Evolutionary conservation across 1,140 invertebrate genomes (phyloP), one percentile per base, ranked within the genome.

Genomic region (Achatina immaculata): DNA sequence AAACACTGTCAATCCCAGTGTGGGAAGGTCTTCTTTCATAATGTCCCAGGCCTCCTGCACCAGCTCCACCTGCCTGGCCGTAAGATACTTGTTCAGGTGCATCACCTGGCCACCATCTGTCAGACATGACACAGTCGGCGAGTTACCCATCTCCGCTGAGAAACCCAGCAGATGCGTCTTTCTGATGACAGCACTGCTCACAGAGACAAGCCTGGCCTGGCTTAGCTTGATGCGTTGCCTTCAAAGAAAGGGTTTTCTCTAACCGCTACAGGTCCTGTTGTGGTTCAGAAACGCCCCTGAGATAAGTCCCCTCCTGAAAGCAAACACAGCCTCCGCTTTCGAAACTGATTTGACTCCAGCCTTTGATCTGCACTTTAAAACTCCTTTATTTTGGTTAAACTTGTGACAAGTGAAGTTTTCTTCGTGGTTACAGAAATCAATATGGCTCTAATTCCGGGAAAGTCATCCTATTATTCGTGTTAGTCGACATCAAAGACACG

Each of bases 21-120:
- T 31, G 19, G 72, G 79, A 42, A 87, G 71, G 43, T 87, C 86
- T 62, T 84, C 82, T 62, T 85, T 87, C 75, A 87, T 86, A 48
- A 86, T 66, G 66, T 87, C 83, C 85, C 85, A 86, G 0, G 85
- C 83, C 48, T 86, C 84, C 78, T 87, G 85, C 28, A 87, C 84
- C 43, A 84, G 73, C 9, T 86, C 81, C 38, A 87, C 81, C 73
- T 87, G 86, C 38, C 82, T 78, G 42, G 81, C 74, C 14, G 81
- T 85, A 72, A 87, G 75, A 75, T 87, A 87, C 42, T 83, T 84
- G 66, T 82, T 82, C 24, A 87, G 80, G 66, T 78, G 77, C 48
- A 73, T 65, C 9, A 83, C 78, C 69, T 83, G 78, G 6, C 82
- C 82, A 24, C 80, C 34, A n/a, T 79, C 81, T 31, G 76, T 78